Percentiles rank a stretch among this genome's conserved stretches.
phyloP scores from a whole-genome alignment of 2,113 vertebrate genomes.

The Passer montanus region DNA sequence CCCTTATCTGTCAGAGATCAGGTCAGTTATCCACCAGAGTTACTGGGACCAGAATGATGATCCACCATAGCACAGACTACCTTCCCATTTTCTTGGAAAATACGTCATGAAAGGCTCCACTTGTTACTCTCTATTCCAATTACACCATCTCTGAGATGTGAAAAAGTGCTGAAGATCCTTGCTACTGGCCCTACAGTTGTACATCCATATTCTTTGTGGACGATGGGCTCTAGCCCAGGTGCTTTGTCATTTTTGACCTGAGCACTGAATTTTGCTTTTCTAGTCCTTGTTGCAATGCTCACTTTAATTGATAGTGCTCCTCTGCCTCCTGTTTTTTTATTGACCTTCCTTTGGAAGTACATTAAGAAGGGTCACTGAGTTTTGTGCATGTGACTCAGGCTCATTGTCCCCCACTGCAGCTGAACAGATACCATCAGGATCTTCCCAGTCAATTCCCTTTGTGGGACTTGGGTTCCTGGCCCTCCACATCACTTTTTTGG shows the following conservation, averaged over 20 bases:
- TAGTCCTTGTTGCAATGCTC: neutral
- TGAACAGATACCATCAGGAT: neutral
- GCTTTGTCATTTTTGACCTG: neutral
- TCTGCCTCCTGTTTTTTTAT: neutral
- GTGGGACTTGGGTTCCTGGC: neutral
- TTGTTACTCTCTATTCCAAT: neutral
- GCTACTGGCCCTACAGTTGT: neutral
- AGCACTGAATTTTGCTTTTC: neutral
- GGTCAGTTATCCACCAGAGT: neutral
- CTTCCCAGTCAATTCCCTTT: neutral
- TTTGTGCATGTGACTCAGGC: rapidly evolving
- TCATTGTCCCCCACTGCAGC: neutral
- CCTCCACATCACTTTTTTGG: neutral
- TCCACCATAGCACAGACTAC: neutral
- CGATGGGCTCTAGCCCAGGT: rapidly evolving
- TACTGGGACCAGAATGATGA: neutral
- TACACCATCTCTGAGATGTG: neutral
- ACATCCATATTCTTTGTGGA: neutral
- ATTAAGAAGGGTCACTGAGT: neutral
- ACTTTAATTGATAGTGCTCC: neutral
- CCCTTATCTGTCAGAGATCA: neutral
- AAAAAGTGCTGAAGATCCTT: neutral
- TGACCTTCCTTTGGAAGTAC: rapidly evolving
- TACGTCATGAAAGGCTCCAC: neutral
- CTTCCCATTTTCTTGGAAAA: neutral